These are phyloP conservation scores for Habroteleia sp. DNA, from an alignment of 2,888 invertebrate species.

Conservation along the genomic window DNA sequence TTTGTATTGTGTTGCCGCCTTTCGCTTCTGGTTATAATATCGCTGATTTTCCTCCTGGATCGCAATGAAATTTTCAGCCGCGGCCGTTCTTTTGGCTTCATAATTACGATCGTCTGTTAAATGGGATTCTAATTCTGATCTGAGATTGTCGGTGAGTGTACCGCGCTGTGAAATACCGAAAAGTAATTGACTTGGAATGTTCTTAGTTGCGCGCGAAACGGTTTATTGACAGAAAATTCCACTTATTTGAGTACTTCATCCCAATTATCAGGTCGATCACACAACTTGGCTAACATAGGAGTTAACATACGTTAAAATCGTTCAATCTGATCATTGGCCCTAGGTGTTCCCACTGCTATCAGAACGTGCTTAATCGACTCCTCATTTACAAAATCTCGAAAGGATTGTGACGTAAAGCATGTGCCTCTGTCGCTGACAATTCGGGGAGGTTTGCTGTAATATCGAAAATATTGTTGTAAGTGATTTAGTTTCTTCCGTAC, in stretches of 20 bases:
- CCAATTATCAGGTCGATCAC: conserved; percentile 60
- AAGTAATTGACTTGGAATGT: conserved; percentile 68
- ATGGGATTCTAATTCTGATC: conserved; percentile 2
- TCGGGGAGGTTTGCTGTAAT: conserved; percentile 2
- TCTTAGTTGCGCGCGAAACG: conserved; percentile 65
- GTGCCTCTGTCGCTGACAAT: not conserved
- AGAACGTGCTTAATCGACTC: conserved; percentile 56
- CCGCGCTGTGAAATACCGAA: conserved; percentile 68
- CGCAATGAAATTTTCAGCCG: not conserved
- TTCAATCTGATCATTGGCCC: conserved; percentile 72
- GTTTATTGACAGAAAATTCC: conserved; percentile 70
- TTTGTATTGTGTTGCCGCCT: not conserved
- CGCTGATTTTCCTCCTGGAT: not conserved
- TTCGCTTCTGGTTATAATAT: not conserved
- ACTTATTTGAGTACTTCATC: conserved; percentile 57
- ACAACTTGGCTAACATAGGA: conserved; percentile 67
- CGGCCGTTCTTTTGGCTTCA: not conserved
- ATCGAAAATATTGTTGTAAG: not conserved
- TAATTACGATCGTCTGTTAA: conserved; percentile 7
- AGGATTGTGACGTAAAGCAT: conserved; percentile 1
- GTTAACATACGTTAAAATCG: conserved; percentile 65
- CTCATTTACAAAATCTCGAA: not conserved
- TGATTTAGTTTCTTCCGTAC: conserved; percentile 2
- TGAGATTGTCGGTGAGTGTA: conserved; percentile 6
- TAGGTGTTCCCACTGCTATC: conserved; percentile 68